Percentiles rank a stretch among this genome's conserved stretches.
Evolutionary conservation across 2,797 vertebrate species (phyloP).

Genomic region (Mormyrops attenuatus): DNA sequence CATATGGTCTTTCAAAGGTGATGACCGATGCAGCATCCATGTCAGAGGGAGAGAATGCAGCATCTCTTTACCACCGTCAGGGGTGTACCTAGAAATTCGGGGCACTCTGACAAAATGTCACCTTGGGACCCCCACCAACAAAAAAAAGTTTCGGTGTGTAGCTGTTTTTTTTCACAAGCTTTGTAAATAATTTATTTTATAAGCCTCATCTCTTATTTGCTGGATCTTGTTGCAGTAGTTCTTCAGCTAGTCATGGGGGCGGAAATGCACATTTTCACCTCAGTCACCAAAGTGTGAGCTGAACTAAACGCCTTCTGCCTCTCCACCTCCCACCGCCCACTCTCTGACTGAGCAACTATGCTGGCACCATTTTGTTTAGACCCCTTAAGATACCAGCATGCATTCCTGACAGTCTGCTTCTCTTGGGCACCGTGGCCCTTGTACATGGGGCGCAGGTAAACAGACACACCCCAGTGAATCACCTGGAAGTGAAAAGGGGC

Average conservation of each 20-base stretch:
- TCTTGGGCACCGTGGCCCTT: neutral
- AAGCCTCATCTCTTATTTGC: conserved; percentile 24
- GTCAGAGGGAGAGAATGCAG: neutral
- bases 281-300: neutral
- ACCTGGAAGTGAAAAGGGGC: neutral
- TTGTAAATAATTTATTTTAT: conserved; percentile 40
- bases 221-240: conserved; percentile 41
- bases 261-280: neutral
- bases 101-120: neutral
- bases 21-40: neutral
- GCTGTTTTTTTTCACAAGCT: conserved; percentile 9
- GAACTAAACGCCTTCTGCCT: neutral
- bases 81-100: neutral
- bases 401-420: neutral
- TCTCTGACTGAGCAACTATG: neutral
- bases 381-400: neutral
- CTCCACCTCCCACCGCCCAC: neutral
- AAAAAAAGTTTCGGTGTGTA: neutral
- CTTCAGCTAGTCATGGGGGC: neutral
- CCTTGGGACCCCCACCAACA: neutral
- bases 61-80: neutral
- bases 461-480: neutral
- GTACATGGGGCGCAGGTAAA: neutral
- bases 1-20: neutral
- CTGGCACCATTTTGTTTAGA: neutral